Percentiles rank a stretch among this genome's conserved stretches.
phyloP scores from a whole-genome alignment of 2,888 invertebrate genomes.

The Trichopria drosophilae region DNA sequence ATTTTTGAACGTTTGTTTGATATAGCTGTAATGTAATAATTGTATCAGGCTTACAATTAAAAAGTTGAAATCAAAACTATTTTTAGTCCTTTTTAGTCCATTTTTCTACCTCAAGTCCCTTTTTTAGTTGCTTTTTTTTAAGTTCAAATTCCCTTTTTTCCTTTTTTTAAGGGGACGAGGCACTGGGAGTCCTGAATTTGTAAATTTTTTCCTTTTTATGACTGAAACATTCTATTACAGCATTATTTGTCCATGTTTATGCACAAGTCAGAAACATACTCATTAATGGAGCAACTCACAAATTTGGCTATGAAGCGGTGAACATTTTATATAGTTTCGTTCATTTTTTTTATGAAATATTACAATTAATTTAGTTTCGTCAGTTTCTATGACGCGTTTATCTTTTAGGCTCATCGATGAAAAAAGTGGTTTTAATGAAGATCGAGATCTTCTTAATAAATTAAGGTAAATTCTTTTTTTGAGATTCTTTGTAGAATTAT shows the following conservation, averaged over 20 bases:
- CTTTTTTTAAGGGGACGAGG: too few species aligned
- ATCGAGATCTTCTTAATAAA: constrained; percentile 81
- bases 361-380: constrained; percentile 24
- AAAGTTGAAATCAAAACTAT: too few species aligned
- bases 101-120: too few species aligned
- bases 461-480: constrained; percentile 61
- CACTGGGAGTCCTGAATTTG: constrained; percentile 8
- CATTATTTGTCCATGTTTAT: constrained; percentile 92
- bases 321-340: constrained; percentile 46
- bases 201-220: constrained; percentile 17
- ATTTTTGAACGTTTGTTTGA: too few species aligned
- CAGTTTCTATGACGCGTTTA: constrained; percentile 15
- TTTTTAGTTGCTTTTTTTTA: too few species aligned
- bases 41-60: too few species aligned
- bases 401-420: constrained; percentile 82
- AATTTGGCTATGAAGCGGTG: constrained; percentile 95
- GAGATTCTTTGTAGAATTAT: constrained; percentile 55
- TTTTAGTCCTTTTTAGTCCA: too few species aligned
- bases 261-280: constrained; percentile 85
- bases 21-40: too few species aligned
- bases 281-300: constrained; percentile 90
- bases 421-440: constrained; percentile 87
- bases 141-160: too few species aligned
- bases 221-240: constrained; percentile 56
- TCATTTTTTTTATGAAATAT: constrained; percentile 12